phyloP scores from a whole-genome alignment of 2,888 invertebrate genomes.

The Spicauda simplicius region DNA sequence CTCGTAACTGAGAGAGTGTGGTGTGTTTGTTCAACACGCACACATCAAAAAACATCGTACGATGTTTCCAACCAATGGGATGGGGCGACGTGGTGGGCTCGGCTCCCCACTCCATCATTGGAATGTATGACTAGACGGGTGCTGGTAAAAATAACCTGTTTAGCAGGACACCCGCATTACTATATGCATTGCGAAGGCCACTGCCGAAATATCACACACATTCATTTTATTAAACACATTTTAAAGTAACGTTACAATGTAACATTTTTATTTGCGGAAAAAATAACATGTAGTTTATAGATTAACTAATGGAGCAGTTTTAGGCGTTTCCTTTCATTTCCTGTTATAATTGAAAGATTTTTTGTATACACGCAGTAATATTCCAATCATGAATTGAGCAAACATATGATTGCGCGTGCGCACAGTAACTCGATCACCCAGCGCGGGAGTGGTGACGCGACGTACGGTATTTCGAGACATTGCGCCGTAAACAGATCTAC shows the following conservation, averaged over 20 bases:
- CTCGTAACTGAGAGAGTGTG: conserved; percentile 54
- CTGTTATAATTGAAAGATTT: not conserved
- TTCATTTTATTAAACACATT: conserved; percentile 11
- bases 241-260: not conserved
- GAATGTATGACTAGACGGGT: conserved; percentile 77
- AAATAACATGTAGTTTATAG: not conserved
- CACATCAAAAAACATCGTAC: conserved; percentile 75
- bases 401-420: conserved; percentile 64
- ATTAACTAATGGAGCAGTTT: not conserved
- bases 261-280: not conserved
- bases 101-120: conserved; percentile 75
- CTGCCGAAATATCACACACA: conserved; percentile 56
- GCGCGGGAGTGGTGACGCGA: conserved; percentile 50
- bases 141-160: conserved; percentile 82
- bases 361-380: conserved; percentile 25
- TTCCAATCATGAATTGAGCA: conserved; percentile 53
- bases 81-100: conserved; percentile 74
- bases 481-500: conserved; percentile 14
- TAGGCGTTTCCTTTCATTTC: not conserved
- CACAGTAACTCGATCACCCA: conserved; percentile 56
- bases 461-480: conserved; percentile 36
- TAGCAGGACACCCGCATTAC: conserved; percentile 59
- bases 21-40: conserved; percentile 58
- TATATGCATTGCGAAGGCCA: conserved; percentile 61
- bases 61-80: conserved; percentile 74